These are phyloP conservation scores for Alfaro cultratus DNA, from an alignment of 2,797 vertebrate genomes.

Conservation along the genomic window DNA sequence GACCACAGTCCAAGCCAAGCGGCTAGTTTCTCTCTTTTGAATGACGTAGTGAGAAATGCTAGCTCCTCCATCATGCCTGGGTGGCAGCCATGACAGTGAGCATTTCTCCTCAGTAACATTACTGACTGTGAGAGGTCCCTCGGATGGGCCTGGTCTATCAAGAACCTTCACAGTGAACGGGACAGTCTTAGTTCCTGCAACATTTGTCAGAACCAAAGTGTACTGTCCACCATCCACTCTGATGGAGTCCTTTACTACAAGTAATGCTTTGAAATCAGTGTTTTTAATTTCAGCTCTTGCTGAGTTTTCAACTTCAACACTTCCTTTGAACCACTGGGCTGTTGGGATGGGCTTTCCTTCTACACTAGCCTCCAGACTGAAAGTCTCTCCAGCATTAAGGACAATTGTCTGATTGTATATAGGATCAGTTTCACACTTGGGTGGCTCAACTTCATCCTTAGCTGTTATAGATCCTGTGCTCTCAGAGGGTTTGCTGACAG, in stretches of 20 bases:
- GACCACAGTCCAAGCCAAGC: constrained; percentile 96
- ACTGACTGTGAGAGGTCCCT: constrained; percentile 92
- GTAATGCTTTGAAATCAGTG: constrained; percentile 91
- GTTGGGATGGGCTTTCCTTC: constrained; percentile 93
- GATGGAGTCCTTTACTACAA: constrained; percentile 94
- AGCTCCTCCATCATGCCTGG: constrained; percentile 94
- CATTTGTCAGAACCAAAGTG: constrained; percentile 93
- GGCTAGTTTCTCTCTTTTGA: constrained; percentile 98
- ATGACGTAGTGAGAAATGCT: constrained; percentile 94
- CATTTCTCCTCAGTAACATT: constrained; percentile 97
- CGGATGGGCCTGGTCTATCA: constrained; percentile 94
- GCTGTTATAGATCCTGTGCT: constrained; percentile 95
- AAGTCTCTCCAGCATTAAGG: constrained; percentile 94
- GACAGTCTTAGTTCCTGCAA: constrained; percentile 92
- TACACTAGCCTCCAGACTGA: constrained; percentile 92
- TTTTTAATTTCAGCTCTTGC: constrained; percentile 95
- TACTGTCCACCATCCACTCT: constrained; percentile 97
- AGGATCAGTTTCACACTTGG: constrained; percentile 92
- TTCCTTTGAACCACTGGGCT: constrained; percentile 95
- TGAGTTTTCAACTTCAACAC: constrained; percentile 92
- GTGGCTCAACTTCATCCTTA: constrained; percentile 95
- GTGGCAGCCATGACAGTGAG: constrained; percentile 92
- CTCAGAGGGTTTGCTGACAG: constrained; percentile 93
- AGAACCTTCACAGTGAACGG: constrained; percentile 94
- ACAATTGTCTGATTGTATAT: constrained; percentile 93